These are phyloP conservation scores for Callyntrura guangdongensis DNA, from an alignment of 2,888 invertebrate genomes.

Conservation along the genomic window DNA sequence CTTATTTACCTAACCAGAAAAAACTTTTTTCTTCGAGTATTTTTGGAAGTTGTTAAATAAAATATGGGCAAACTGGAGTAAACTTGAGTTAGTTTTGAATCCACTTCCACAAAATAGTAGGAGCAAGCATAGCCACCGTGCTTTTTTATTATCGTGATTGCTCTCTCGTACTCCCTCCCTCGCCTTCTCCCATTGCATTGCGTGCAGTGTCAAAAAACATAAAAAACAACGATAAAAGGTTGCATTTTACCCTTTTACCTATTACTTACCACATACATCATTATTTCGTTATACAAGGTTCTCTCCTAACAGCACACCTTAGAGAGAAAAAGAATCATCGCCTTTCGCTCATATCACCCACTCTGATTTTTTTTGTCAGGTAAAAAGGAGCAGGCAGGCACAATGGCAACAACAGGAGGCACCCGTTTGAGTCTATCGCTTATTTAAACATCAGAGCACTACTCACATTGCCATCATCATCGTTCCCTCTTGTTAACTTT, in stretches of 20 bases:
- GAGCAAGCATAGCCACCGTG: too few relatives aligned
- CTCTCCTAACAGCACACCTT: conserved; percentile 49
- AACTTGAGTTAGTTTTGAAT: not conserved
- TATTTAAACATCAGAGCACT: not conserved
- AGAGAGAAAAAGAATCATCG: not conserved
- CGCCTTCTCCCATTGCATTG: conserved; percentile 47
- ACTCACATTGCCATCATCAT: conserved; percentile 25
- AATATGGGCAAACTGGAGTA: not conserved
- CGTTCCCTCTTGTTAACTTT: conserved; percentile 15
- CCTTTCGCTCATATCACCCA: not conserved
- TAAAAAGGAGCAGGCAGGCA: conserved; percentile 20
- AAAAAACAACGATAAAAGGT: conserved; percentile 35
- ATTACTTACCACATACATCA: conserved; percentile 12
- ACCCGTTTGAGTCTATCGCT: conserved; percentile 14
- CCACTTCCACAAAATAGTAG: conserved; percentile 45
- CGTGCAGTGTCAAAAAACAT: conserved; percentile 44
- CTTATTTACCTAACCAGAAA: conserved; percentile 13
- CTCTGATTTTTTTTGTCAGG: conserved; percentile 55
- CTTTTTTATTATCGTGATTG: conserved; percentile 68
- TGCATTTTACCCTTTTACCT: not conserved
- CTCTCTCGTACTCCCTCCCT: conserved; percentile 69
- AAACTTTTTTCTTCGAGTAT: not conserved
- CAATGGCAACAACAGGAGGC: not conserved
- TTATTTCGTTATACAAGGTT: not conserved
- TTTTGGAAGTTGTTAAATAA: not conserved